phyloP scores from a whole-genome alignment of 2,888 invertebrate species.

The Oscheius sp. region DNA sequence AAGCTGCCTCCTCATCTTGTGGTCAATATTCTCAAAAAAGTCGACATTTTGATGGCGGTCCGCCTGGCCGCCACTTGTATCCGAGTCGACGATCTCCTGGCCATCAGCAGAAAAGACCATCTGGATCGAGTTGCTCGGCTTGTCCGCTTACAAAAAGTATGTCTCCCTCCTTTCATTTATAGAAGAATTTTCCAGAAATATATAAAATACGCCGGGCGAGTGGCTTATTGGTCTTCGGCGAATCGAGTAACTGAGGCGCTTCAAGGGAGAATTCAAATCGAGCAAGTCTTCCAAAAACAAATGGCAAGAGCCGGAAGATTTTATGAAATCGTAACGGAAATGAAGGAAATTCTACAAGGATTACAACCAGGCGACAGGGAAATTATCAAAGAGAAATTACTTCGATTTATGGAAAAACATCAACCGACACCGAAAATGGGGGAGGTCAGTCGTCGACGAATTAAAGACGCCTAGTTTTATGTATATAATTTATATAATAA shows the following conservation, averaged over 20 bases:
- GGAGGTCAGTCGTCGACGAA: background rate
- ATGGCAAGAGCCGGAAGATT: background rate
- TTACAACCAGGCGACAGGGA: background rate
- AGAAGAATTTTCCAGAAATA: background rate
- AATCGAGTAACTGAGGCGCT: background rate
- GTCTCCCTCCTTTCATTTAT: background rate
- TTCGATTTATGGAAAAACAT: background rate
- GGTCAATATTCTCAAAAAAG: background rate
- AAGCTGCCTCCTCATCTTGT: background rate
- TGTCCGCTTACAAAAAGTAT: background rate
- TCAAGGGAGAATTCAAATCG: background rate
- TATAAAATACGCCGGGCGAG: background rate
- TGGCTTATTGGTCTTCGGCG: background rate
- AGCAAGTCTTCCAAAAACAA: background rate
- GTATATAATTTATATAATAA: too few relatives aligned
- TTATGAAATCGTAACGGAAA: background rate
- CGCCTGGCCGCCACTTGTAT: background rate
- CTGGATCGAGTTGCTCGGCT: background rate
- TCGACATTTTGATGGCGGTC: background rate
- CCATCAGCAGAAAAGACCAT: background rate
- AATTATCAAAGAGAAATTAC: background rate
- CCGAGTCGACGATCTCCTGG: background rate
- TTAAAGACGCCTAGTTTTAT: slow-evolving; percentile 3
- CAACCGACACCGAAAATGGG: background rate
- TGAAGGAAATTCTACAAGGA: background rate